These are phyloP conservation scores for Drosophila obscura DNA, from an alignment of 1,140 invertebrate species.

Conservation along the genomic window DNA sequence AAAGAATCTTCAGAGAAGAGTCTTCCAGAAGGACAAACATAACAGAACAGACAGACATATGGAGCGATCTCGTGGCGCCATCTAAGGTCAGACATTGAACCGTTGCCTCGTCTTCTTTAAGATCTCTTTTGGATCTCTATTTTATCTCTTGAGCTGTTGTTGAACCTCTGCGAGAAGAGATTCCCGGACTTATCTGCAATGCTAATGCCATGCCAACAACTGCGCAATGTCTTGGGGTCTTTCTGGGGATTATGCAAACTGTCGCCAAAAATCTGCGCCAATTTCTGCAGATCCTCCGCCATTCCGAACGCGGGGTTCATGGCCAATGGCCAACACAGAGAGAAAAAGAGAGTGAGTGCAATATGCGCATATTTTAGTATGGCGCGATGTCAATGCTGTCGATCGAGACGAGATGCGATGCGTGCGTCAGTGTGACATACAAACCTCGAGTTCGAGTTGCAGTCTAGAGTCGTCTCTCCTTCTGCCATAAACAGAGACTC, in stretches of 20 bases:
- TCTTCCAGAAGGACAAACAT: neutral
- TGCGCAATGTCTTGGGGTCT: constrained; percentile 51
- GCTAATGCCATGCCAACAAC: constrained; percentile 48
- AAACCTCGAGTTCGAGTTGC: constrained; percentile 69
- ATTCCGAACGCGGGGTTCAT: constrained; percentile 55
- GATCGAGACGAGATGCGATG: constrained; percentile 36
- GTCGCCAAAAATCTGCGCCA: constrained; percentile 59
- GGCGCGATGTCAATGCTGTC: constrained; percentile 41
- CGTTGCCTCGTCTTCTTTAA: constrained; percentile 8
- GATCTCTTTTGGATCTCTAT: neutral
- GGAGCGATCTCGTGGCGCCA: constrained; percentile 53
- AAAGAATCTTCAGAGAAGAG: constrained; percentile 14
- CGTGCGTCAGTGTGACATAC: constrained; percentile 73
- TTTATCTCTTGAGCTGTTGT: constrained; percentile 43
- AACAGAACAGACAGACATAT: constrained; percentile 24
- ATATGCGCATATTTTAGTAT: constrained; percentile 61
- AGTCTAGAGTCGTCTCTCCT: constrained; percentile 19
- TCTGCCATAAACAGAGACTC: neutral
- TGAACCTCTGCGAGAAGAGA: constrained; percentile 48
- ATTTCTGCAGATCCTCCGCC: constrained; percentile 48
- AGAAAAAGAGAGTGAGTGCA: constrained; percentile 29
- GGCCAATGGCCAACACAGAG: constrained; percentile 48
- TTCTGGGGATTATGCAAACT: constrained; percentile 62
- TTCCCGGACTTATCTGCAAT: constrained; percentile 61
- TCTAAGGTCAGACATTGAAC: constrained; percentile 72